A percentile compares a stretch with the other conserved stretches of the same genome.
These are phyloP conservation scores for Hippocampus guttulatus DNA, from an alignment of 2,113 vertebrate genomes.

Conservation along the genomic window DNA sequence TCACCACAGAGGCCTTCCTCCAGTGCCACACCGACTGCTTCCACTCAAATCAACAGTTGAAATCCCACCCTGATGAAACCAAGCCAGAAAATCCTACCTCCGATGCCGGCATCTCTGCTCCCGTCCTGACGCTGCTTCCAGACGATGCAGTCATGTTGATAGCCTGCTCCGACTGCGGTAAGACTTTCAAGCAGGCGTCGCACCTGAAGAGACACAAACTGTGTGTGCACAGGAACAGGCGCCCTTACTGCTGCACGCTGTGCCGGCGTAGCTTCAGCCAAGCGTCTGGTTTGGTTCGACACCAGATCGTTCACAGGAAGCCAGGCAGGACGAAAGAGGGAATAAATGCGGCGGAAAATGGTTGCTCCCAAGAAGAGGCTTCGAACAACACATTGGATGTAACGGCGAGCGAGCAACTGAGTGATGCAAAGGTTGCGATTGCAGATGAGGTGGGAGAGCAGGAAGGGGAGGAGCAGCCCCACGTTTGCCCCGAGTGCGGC, in stretches of 20 bases:
- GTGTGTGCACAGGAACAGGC: slow-evolving; percentile 57
- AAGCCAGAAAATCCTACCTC: slow-evolving; percentile 7
- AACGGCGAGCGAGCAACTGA: neutral
- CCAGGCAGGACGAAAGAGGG: neutral
- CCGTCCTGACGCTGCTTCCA: slow-evolving; percentile 7
- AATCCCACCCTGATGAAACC: slow-evolving; percentile 1
- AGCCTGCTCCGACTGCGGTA: slow-evolving; percentile 59
- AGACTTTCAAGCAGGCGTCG: slow-evolving; percentile 52
- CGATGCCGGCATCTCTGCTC: neutral
- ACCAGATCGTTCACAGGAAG: slow-evolving; percentile 59
- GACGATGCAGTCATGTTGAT: slow-evolving; percentile 27
- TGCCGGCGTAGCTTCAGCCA: slow-evolving; percentile 65
- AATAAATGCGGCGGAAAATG: neutral
- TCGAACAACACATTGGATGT: neutral
- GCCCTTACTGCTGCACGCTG: slow-evolving; percentile 65
- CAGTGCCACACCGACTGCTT: slow-evolving; percentile 56
- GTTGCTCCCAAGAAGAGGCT: neutral
- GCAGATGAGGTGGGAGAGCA: slow-evolving; percentile 18
- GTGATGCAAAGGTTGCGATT: neutral
- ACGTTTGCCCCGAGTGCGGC: slow-evolving; percentile 38
- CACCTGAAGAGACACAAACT: slow-evolving; percentile 57
- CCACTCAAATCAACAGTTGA: slow-evolving; percentile 35
- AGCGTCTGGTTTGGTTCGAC: slow-evolving; percentile 58
- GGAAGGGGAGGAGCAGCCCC: neutral
- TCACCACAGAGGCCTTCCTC: slow-evolving; percentile 67